These are phyloP conservation scores for Phalacrocorax brasilianus DNA, from an alignment of 2,113 vertebrate genomes.

Conservation along the genomic window DNA sequence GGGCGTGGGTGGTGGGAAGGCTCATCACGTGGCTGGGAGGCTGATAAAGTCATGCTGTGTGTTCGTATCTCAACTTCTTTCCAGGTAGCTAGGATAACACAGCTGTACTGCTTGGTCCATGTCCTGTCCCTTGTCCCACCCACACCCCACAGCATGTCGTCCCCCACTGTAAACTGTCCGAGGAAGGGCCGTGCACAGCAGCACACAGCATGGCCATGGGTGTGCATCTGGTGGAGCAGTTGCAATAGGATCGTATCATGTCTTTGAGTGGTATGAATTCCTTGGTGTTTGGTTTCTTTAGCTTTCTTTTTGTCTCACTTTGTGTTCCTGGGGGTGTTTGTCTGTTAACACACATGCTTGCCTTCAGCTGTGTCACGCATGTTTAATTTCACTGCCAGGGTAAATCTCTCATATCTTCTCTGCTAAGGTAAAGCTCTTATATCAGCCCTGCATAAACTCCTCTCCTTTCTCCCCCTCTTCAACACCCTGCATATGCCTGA, in stretches of 20 bases:
- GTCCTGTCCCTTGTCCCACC: neutral
- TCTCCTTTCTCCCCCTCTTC: neutral
- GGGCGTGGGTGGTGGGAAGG: neutral
- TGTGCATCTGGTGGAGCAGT: neutral
- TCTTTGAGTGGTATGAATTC: neutral
- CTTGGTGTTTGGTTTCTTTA: neutral
- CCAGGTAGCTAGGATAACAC: too few species aligned
- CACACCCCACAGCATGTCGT: neutral
- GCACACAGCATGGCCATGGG: neutral
- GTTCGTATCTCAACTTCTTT: neutral
- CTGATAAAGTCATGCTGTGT: neutral
- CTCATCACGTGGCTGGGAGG: neutral
- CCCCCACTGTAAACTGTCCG: neutral
- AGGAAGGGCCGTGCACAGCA: neutral
- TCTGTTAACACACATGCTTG: neutral
- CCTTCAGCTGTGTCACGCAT: neutral
- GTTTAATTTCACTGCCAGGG: neutral
- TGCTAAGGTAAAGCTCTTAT: neutral
- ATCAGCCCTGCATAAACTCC: neutral
- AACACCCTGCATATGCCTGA: neutral
- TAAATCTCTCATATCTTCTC: neutral
- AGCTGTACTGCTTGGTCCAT: neutral
- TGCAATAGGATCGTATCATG: neutral
- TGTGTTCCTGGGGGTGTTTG: neutral
- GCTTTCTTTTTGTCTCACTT: neutral